These are phyloP conservation scores for Melanostoma mellinum DNA, from an alignment of 2,888 invertebrate species.

Conservation along the genomic window DNA sequence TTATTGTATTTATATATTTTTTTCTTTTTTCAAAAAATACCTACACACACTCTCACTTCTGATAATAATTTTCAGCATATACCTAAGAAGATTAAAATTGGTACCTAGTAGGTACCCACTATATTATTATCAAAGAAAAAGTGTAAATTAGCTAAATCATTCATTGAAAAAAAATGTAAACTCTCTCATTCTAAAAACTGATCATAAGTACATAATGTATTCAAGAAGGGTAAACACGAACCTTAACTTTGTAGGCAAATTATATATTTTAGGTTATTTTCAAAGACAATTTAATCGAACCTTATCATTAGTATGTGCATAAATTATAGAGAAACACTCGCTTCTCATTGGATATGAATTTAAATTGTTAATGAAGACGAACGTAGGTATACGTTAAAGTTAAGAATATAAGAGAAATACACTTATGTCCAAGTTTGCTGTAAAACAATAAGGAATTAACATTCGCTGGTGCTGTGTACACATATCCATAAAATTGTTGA, in stretches of 20 bases:
- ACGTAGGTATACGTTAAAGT: neutral
- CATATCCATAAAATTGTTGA: neutral
- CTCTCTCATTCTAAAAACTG: neutral
- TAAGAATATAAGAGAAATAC: neutral
- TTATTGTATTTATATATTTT: neutral
- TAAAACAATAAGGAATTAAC: conserved; percentile 2
- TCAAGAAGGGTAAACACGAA: conserved; percentile 19
- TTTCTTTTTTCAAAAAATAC: conserved; percentile 11
- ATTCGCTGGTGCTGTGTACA: neutral
- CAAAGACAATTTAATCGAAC: conserved; percentile 15
- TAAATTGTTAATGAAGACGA: conserved; percentile 26
- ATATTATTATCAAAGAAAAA: neutral
- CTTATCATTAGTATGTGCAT: conserved; percentile 31
- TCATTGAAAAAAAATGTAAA: conserved; percentile 4
- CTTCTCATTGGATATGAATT: neutral
- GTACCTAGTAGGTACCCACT: neutral
- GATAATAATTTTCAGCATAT: conserved; percentile 11
- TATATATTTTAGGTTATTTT: conserved; percentile 5
- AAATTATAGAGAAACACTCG: conserved; percentile 16
- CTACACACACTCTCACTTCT: neutral
- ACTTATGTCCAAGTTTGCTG: neutral
- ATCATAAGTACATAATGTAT: conserved; percentile 12
- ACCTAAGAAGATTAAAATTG: neutral
- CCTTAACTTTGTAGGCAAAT: neutral
- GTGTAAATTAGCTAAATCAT: neutral